These are phyloP conservation scores for Clarias macrocephalus DNA, from an alignment of 2,113 vertebrate species.

Conservation along the genomic window DNA sequence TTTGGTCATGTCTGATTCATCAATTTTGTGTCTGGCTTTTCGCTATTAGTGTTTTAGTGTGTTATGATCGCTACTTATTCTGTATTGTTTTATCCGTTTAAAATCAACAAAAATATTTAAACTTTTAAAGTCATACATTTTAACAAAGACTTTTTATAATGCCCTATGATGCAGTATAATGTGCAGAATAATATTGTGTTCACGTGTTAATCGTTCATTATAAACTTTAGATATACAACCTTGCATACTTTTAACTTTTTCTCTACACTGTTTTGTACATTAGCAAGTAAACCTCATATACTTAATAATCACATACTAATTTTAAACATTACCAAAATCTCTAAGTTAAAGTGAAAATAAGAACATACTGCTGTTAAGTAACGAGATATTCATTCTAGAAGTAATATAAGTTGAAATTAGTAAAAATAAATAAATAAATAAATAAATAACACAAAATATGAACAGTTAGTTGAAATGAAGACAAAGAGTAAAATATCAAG, in stretches of 20 bases:
- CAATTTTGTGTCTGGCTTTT: neutral
- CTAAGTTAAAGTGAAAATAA: neutral
- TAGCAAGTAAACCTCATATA: neutral
- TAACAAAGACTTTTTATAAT: neutral
- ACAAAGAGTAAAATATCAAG: neutral
- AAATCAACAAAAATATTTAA: neutral
- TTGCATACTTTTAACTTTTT: neutral
- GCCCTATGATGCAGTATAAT: neutral
- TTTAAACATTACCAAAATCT: neutral
- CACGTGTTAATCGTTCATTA: neutral
- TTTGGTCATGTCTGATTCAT: neutral
- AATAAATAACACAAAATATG: too few relatives aligned
- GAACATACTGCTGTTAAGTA: neutral
- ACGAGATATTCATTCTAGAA: neutral
- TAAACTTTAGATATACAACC: neutral
- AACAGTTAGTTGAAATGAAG: too few relatives aligned
- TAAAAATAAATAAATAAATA: too few relatives aligned
- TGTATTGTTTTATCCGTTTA: neutral
- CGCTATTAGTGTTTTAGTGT: neutral
- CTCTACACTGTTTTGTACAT: neutral
- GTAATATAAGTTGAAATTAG: neutral
- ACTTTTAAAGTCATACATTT: neutral
- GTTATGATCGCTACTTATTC: neutral
- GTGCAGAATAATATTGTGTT: neutral
- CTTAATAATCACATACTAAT: neutral